These are phyloP conservation scores for Cynopterus brachyotis DNA, from an alignment of 2,113 vertebrate genomes.

Conservation along the genomic window DNA sequence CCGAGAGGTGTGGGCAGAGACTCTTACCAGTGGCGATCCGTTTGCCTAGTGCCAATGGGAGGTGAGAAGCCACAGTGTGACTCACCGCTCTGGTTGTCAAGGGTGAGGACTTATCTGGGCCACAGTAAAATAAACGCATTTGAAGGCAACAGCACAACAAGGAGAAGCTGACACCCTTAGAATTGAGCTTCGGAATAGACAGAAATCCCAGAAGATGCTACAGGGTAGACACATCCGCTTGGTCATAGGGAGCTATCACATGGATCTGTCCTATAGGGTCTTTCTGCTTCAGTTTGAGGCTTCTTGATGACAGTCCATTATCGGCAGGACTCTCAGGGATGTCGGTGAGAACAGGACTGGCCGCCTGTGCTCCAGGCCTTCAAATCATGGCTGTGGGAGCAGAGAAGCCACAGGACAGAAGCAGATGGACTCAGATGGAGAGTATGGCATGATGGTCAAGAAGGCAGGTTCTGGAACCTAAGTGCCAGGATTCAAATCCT, in stretches of 20 bases:
- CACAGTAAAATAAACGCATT: background rate
- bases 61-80: background rate
- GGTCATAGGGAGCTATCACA: background rate
- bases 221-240: background rate
- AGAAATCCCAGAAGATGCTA: background rate
- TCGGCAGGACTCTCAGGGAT: background rate
- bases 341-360: background rate
- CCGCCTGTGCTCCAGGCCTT: background rate
- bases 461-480: background rate
- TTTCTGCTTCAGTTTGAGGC: background rate
- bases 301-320: background rate
- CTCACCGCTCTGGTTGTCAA: background rate
- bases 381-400: background rate
- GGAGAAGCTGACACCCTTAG: background rate
- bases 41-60: background rate
- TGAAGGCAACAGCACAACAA: background rate
- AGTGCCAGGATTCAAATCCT: background rate
- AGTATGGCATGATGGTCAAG: background rate
- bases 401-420: background rate
- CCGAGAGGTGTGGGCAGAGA: background rate
- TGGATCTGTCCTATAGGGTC: background rate
- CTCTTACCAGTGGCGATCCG: background rate
- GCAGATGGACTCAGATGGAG: background rate
- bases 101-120: background rate
- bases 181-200: background rate